These are phyloP conservation scores for Octonoba sinensis DNA, from an alignment of 2,888 invertebrate species.

Conservation along the genomic window DNA sequence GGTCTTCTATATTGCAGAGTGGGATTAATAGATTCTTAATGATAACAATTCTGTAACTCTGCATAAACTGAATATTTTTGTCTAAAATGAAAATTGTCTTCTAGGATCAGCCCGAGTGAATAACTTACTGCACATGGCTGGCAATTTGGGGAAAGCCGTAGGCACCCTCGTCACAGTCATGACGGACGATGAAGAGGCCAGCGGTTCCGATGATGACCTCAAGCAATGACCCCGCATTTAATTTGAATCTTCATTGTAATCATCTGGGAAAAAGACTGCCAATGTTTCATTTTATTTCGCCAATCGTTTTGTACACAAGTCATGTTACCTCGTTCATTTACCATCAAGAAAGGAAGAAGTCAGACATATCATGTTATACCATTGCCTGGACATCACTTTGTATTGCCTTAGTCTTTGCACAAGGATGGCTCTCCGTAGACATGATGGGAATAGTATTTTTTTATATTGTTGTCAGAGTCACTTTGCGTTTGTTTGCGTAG, in stretches of 20 bases:
- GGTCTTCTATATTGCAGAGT: too few species aligned
- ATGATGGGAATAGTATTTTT: conserved; percentile 60
- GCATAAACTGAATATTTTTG: too few species aligned
- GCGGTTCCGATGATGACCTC: conserved; percentile 61
- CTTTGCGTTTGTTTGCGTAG: too few species aligned
- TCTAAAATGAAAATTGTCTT: not conserved
- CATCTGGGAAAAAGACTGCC: too few species aligned
- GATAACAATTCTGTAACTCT: not conserved
- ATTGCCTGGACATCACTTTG: conserved; percentile 55
- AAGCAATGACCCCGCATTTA: conserved; percentile 52
- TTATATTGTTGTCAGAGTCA: conserved; percentile 38
- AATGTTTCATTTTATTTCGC: conserved; percentile 3
- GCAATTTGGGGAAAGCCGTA: conserved; percentile 88
- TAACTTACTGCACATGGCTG: conserved; percentile 87
- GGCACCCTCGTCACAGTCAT: conserved; percentile 91
- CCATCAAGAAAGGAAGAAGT: not conserved
- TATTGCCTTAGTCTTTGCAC: conserved; percentile 60
- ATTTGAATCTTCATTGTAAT: too few species aligned
- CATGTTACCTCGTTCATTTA: too few species aligned
- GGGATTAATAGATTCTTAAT: too few species aligned
- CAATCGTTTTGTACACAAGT: too few species aligned
- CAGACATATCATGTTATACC: conserved; percentile 57
- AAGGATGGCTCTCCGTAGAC: conserved; percentile 50
- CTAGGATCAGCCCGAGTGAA: conserved; percentile 71
- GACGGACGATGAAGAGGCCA: conserved; percentile 79